Base-by-base conservation (phyloP, 1,140 invertebrate genomes). In the Xylocopa sonorina region DNA sequence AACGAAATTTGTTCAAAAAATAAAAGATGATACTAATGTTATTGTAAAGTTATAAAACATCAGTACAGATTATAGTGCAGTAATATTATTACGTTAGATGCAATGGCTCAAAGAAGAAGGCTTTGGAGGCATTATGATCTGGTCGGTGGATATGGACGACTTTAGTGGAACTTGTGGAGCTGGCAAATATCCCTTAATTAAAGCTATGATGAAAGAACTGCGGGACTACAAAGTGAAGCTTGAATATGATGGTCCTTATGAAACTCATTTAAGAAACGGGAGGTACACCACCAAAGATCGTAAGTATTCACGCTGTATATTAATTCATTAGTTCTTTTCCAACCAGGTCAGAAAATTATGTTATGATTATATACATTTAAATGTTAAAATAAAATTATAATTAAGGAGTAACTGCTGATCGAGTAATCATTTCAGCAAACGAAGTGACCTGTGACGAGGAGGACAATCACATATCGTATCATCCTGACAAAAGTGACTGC, bases 101-200 rank as follows among this genome's bases (percentile, higher is more conserved):
- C 95, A 96, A 62, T 99, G 98, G 97, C 93, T 99, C 55, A 98
- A 97, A 89, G 96, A 98, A 88, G 96, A 98, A 94, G 97, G 97
- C 18, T 98, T 98, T 85, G 98, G 98, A 62, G 99, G 99, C 34
- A 97, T 98, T 21, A 99, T 99, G 98, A 96, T 99, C 18, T 99
- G 98, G 98, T 98, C 97, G 1, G 94, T 98, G 18, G 98, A 99
- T 88, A 97, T 98, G 97, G 98, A 99, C 87, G 98, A 99, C 91
- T 99, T 99, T 93, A 94, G 95, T 78, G 98, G 97, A 29, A 94
- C 94, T 29, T 99, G 98, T 90, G 97, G 97, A n/a, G 96, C 95
- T 57, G 97, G 97, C 29, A 97, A 97, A 89, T 99, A 97, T 92
- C 98, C 98, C 0, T 92, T 99, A 43, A 95, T 99, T 43, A 97